A percentile compares a stretch with the other conserved stretches of the same genome.
Conservation (phyloP, 2,113 vertebrate genomes). For the Todiramphus chloris region DNA sequence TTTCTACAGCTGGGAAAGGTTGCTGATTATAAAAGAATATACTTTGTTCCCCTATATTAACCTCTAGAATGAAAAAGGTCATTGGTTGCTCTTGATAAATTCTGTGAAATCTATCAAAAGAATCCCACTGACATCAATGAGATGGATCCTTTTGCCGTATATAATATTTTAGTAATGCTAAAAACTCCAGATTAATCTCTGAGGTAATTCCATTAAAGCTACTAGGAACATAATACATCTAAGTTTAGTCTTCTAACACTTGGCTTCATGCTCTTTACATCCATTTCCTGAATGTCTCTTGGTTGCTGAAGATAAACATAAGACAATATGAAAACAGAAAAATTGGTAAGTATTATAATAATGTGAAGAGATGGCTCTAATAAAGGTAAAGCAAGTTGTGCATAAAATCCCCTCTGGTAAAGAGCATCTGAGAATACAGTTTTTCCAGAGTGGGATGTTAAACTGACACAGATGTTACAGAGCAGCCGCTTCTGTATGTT, state of each 20-base stretch:
- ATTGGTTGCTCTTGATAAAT: not conserved
- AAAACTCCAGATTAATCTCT: not conserved
- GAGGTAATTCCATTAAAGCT: not conserved
- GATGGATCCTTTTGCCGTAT: accelerated
- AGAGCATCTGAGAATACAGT: not conserved
- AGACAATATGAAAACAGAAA: not conserved
- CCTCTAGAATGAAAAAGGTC: not conserved
- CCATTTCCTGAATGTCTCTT: not conserved
- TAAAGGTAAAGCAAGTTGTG: not conserved
- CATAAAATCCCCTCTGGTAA: not conserved
- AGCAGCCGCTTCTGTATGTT: not conserved
- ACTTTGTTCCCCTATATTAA: not conserved
- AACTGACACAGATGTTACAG: not conserved
- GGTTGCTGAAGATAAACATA: not conserved
- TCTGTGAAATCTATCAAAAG: constrained; percentile 1
- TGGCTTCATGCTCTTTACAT: not conserved
- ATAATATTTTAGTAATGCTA: not conserved
- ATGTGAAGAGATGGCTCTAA: not conserved
- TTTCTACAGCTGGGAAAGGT: not conserved
- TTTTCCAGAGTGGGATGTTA: not conserved
- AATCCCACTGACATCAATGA: not conserved
- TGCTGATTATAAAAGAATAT: not conserved
- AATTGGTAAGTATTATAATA: not conserved
- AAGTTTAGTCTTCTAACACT: not conserved
- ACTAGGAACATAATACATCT: not conserved